Conservation (phyloP, 2,113 vertebrate genomes). For the Crypturellus undulatus region DNA sequence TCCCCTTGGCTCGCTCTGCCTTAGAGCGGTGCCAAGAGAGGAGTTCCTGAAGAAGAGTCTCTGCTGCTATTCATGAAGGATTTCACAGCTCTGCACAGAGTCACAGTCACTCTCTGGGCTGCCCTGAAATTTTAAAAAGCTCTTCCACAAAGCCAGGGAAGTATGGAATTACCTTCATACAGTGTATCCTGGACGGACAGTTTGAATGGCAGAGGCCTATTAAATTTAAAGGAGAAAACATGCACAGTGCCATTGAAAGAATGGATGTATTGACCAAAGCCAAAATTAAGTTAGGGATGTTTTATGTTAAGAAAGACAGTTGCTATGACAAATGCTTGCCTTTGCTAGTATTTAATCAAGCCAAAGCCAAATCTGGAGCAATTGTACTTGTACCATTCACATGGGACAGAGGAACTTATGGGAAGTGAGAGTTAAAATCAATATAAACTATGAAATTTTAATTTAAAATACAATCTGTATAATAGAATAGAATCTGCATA, state of each 20-base stretch:
- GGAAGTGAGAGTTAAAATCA: not conserved
- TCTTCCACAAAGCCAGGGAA: not conserved
- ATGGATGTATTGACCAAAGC: not conserved
- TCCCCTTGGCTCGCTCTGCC: not conserved
- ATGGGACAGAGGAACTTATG: not conserved
- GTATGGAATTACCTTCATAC: not conserved
- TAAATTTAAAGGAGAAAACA: not conserved
- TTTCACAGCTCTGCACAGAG: not conserved
- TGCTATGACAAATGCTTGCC: not conserved
- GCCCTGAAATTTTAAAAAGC: not conserved
- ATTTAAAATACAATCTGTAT: not conserved
- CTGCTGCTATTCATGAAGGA: not conserved
- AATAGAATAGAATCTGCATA: not conserved
- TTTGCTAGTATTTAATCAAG: not conserved
- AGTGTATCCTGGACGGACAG: not conserved
- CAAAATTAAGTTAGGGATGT: not conserved
- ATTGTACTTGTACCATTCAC: not conserved
- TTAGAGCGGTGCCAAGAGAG: rapidly evolving
- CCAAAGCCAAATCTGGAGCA: not conserved
- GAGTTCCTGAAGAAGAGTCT: not conserved
- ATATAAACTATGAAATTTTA: not conserved
- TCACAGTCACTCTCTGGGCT: not conserved
- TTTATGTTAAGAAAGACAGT: not conserved
- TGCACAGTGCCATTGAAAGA: not conserved
- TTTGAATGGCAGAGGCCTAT: not conserved